Conservation (phyloP, 30 jellyfish, hydroid and myxozoan genomes). For the Morbakka virulenta region DNA sequence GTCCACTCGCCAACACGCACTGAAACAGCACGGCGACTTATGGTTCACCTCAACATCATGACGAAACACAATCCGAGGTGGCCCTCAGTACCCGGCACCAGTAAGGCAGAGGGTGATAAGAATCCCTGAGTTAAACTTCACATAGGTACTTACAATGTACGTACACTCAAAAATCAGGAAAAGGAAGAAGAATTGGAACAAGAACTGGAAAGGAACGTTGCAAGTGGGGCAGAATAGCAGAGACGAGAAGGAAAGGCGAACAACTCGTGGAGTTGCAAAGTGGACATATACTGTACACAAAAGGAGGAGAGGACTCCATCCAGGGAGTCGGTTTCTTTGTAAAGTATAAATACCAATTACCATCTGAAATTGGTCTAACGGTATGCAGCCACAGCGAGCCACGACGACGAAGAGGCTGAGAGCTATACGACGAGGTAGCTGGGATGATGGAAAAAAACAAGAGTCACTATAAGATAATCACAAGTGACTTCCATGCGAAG, state of each 20-base stretch:
- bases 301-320: conserved; percentile 19
- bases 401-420: conserved; percentile 58
- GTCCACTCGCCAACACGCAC: conserved; percentile 59
- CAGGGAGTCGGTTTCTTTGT: conserved; percentile 47
- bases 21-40: conserved; percentile 58
- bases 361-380: conserved; percentile 41
- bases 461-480: too few species aligned
- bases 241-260: conserved; percentile 44
- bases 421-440: conserved; percentile 33
- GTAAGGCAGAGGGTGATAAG: conserved; percentile 64
- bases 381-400: conserved; percentile 49
- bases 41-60: conserved; percentile 45
- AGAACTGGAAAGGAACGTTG: conserved; percentile 1
- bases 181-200: conserved; percentile 14
- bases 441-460: too few species aligned
- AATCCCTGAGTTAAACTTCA: conserved; percentile 48
- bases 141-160: conserved; percentile 38
- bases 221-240: conserved; percentile 48
- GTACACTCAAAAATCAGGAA: conserved; percentile 17
- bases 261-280: conserved; percentile 41
- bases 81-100: conserved; percentile 77
- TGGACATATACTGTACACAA: too few species aligned
- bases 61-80: conserved; percentile 9
- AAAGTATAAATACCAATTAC: conserved; percentile 34
- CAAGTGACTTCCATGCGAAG: too few species aligned